These are phyloP conservation scores for Desmophyllum pertusum DNA, from an alignment of 92 coral and sea anemone species.

Conservation along the genomic window DNA sequence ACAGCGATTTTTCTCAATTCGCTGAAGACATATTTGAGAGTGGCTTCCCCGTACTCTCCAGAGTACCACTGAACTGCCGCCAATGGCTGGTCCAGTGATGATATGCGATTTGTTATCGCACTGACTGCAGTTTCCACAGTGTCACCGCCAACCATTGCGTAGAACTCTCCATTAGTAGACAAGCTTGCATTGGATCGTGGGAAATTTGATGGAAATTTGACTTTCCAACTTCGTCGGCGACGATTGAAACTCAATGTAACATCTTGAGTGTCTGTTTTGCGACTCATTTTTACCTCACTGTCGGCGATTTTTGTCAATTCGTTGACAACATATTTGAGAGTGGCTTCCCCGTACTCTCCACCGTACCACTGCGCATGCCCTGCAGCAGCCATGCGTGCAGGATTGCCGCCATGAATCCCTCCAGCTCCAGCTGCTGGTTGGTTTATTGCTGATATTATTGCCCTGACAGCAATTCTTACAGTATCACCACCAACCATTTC, in stretches of 20 bases:
- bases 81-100: not conserved
- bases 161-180: not conserved
- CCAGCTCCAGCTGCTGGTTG: slow-evolving; percentile 44
- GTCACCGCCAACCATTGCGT: slow-evolving; percentile 15
- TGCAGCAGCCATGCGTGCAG: not conserved
- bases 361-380: slow-evolving; percentile 65
- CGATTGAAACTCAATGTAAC: slow-evolving; percentile 27
- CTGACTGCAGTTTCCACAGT: not conserved
- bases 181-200: slow-evolving; percentile 25
- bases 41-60: slow-evolving; percentile 22
- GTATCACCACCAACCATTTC: not conserved
- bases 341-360: slow-evolving; percentile 16
- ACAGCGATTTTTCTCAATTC: slow-evolving; percentile 24
- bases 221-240: slow-evolving; percentile 30
- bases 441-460: not conserved
- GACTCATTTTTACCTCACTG: slow-evolving; percentile 33
- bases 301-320: slow-evolving; percentile 26
- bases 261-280: slow-evolving; percentile 43
- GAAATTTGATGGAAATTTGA: slow-evolving; percentile 37
- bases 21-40: slow-evolving; percentile 23
- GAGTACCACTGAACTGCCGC: slow-evolving; percentile 45
- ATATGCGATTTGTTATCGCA: slow-evolving; percentile 7
- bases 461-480: not conserved
- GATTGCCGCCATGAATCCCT: not conserved
- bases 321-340: slow-evolving; percentile 17